Base-by-base conservation (phyloP, 2,888 invertebrate genomes). In the Orthosia incerta region DNA sequence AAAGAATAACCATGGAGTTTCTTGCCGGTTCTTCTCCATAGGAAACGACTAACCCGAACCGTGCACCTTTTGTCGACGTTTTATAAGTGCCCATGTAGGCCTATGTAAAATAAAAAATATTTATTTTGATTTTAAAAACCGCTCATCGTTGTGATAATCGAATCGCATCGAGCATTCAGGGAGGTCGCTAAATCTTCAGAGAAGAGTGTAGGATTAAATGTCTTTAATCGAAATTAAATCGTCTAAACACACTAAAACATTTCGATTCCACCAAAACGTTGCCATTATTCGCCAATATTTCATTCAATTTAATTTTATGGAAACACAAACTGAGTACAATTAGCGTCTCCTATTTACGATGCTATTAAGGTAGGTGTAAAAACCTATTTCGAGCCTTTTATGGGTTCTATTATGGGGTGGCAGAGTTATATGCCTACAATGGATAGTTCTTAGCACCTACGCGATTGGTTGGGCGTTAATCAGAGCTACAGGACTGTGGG, bases 331-430 rank as follows among this genome's bases (percentile, higher is more conserved):
- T 53, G 12, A 9, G 0, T 2, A 61, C 46, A 79, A 83, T 79
- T 83, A 79, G 56, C 73, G 20, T 57, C 57, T 60, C 4, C 26
- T 26, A 63, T 83, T 79, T 79, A 83, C 53, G 79, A 45, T 13
- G 59, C 69, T 48, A 70, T 73, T 79, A 50, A 12, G 0, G 53
- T 45, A 67, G 59, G 68, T 67, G 79, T 50, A 12, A 80, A 79
- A 79, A 70, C 46, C 26, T 56, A 55, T 79, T 59, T 67, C 26
- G 9, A 46, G 13, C 69, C 59, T 79, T 83, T 79, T 70, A 80
- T 46, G 73, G 68, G 18, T 48, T 76, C 51, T 50, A 31, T 45
- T 75, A 79, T 70, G 18, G 77, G 57, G 9, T 59, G 62, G 55
- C 51, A 50, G 53, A 61, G 15, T 66, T 26, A 12, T 64, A 20